phyloP scores from a whole-genome alignment of 2,797 vertebrate genomes.

The Graptemys geographica region DNA sequence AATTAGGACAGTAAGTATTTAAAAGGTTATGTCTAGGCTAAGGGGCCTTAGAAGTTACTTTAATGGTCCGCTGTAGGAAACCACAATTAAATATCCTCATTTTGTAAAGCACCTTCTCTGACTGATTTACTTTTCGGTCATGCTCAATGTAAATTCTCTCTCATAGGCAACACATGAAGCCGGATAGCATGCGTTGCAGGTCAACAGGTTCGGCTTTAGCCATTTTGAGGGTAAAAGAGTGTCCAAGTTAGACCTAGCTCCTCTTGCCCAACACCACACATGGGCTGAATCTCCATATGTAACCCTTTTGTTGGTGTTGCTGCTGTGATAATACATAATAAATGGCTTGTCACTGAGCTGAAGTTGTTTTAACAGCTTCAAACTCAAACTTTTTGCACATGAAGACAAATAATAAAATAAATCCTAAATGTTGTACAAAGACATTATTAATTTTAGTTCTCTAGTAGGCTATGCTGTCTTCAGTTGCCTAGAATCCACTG shows the following conservation, averaged over 20 bases:
- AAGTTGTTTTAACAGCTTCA: neutral
- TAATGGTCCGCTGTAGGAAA: conserved; percentile 6
- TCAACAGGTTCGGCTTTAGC: neutral
- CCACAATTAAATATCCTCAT: conserved; percentile 19
- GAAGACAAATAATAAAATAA: neutral
- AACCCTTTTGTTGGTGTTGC: neutral
- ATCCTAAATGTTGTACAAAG: neutral
- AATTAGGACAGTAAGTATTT: conserved; percentile 12
- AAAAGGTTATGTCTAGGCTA: conserved; percentile 19
- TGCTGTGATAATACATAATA: neutral
- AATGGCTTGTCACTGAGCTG: neutral
- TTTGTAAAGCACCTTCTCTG: conserved; percentile 30
- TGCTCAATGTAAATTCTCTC: neutral
- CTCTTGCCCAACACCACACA: neutral
- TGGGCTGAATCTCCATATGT: neutral
- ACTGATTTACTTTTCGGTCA: conserved; percentile 39
- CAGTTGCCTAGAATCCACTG: neutral
- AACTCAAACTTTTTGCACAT: neutral
- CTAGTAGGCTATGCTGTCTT: neutral
- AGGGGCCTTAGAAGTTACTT: neutral
- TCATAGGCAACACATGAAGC: neutral
- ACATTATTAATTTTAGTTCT: neutral
- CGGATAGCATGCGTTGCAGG: neutral
- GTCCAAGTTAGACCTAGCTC: conserved; percentile 42
- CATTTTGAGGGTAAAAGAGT: neutral